Conservation (phyloP, 2,113 vertebrate species). For the Tragulus kanchil region DNA sequence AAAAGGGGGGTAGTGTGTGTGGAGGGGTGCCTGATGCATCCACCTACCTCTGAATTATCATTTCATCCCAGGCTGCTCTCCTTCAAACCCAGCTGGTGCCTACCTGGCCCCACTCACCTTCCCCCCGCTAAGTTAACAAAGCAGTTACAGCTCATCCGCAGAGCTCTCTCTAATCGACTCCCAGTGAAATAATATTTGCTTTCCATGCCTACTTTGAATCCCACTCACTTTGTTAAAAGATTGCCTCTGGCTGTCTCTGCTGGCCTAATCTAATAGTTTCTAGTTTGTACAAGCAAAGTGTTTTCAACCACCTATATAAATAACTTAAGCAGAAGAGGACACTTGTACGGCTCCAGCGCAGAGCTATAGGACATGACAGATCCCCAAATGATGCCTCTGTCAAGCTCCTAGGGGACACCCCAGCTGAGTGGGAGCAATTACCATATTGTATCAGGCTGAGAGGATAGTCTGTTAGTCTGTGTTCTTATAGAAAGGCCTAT, state of each 20-base stretch:
- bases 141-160: slow-evolving; percentile 89
- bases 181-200: slow-evolving; percentile 93
- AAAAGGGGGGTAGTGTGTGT: slow-evolving; percentile 77
- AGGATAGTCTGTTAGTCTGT: slow-evolving; percentile 87
- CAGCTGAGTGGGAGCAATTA: slow-evolving; percentile 87
- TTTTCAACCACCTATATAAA: slow-evolving; percentile 92
- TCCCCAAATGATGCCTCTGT: slow-evolving; percentile 87
- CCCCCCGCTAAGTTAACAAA: slow-evolving; percentile 91
- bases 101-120: slow-evolving; percentile 85
- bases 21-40: slow-evolving; percentile 66
- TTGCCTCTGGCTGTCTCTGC: slow-evolving; percentile 92
- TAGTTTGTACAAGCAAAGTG: slow-evolving; percentile 93
- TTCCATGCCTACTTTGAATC: slow-evolving; percentile 92
- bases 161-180: slow-evolving; percentile 90
- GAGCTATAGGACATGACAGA: slow-evolving; percentile 89
- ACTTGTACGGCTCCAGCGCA: slow-evolving; percentile 84
- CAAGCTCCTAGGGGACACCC: slow-evolving; percentile 87
- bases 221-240: slow-evolving; percentile 92
- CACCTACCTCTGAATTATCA: slow-evolving; percentile 85
- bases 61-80: slow-evolving; percentile 84
- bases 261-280: slow-evolving; percentile 93
- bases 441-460: slow-evolving; percentile 88
- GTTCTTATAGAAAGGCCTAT: slow-evolving; percentile 85
- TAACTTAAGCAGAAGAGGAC: slow-evolving; percentile 90
- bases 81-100: slow-evolving; percentile 89